Base-by-base conservation (phyloP, 2,888 invertebrate genomes). In the Tipula unca region DNA sequence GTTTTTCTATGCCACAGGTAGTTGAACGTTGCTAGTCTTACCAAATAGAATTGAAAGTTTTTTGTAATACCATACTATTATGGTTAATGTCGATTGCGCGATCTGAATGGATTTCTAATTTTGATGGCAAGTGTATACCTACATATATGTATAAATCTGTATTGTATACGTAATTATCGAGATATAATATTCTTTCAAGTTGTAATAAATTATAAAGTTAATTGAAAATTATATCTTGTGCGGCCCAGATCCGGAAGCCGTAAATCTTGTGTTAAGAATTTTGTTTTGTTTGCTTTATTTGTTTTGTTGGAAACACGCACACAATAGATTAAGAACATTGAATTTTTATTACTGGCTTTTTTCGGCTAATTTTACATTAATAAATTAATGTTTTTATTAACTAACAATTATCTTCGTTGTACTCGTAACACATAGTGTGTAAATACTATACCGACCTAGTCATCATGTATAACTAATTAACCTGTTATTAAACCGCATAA, bases 141-240 rank as follows among this genome's bases (percentile, higher is more conserved):
- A 39, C 39, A 48, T 48, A 48, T 13, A 39, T 39, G 13, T n/a
- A 25, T 25, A 54, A 54, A 54, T 54, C 48, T 17, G 2, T 54
- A 54, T 5, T 54, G 48, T 54, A 54, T 54, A 17, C 42, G 13
- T 14, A 17, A 48, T 48, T 48, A 48, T 48, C 48, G 48, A 48
- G 48, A 48, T 69, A 69, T 69, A 69, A 69, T 69, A 69, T 69
- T 25, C 20, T 69, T 69, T 69, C 25, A 69, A 69, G 69, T 69
- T 69, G 69, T 69, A 69, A 69, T 69, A 69, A 69, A 69, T 69
- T 69, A 69, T 69, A 69, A 69, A 69, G 69, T 69, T 69, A 69
- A 69, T 69, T 69, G 69, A 69, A 69, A 69, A 25, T 25, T 32
- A 25, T 48, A 2, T 69, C 25, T 25, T 69, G 20, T 69, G 69